Base-by-base conservation (phyloP, 2,888 invertebrate species). In the Caenorhabditis sp. region DNA sequence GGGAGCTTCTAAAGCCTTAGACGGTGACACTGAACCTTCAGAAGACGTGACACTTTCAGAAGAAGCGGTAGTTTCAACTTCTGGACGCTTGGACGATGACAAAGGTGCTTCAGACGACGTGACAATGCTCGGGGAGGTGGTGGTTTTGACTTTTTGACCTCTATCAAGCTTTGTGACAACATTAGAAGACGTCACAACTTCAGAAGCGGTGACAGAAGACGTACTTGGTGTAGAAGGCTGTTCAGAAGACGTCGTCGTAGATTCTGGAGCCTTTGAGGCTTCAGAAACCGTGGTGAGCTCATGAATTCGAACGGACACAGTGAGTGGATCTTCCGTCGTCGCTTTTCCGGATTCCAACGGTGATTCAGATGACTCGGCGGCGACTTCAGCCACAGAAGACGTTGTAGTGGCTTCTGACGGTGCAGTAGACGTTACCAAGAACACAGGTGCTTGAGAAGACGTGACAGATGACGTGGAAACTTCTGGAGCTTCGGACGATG, bases 301-400 rank as follows among this genome's bases (percentile, higher is more conserved):
- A 7, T 68, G 68, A 22, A 58, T 58, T 58, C 58, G 30, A 43
- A 58, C 65, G 30, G 65, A 56, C 8, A 65, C 45, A 4, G 65
- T 65, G 37, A 65, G 65, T 22, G 55, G 27, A 27, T 46, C 55
- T 39, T 66, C 66, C 1, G 72, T 63, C 9, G n/a, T n/a, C n/a
- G n/a, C n/a, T n/a, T n/a, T n/a, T n/a, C n/a, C n/a, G n/a, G n/a
- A n/a, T n/a, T n/a, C n/a, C n/a, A n/a, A n/a, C n/a, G n/a, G n/a
- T n/a, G 39, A 4, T 43, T 20, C 13, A 30, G 62, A 22, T 2
- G 50, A 13, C 20, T n/a, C n/a, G n/a, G n/a, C n/a, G n/a, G n/a
- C n/a, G n/a, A n/a, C n/a, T n/a, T n/a, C 9, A 48, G 8, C 22
- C 24, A 43, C 27, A 32, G 59, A 7, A 17, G 22, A 30, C 26